phyloP scores from a whole-genome alignment of 1,140 invertebrate genomes.

The Grapholita molesta region DNA sequence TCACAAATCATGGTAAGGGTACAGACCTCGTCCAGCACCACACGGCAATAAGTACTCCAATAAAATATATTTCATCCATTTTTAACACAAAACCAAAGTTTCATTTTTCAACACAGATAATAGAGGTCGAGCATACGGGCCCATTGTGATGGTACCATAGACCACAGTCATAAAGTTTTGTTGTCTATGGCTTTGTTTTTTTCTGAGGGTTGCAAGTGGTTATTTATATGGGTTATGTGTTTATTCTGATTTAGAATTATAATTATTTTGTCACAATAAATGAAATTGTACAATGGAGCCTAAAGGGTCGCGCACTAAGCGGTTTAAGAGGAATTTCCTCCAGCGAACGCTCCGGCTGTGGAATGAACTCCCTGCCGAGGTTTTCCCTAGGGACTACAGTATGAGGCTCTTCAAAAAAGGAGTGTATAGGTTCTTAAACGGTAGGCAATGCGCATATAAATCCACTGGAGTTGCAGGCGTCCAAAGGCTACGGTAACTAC shows the following conservation, averaged over 20 bases:
- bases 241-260: neutral
- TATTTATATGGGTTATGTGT: neutral
- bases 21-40: neutral
- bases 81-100: neutral
- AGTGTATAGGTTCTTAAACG: too few species aligned
- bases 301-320: too few species aligned
- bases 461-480: too few species aligned
- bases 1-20: too few species aligned
- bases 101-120: neutral
- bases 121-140: neutral
- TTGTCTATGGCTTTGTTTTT: slow-evolving; percentile 1
- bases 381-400: too few species aligned
- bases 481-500: too few species aligned
- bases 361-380: too few species aligned
- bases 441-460: too few species aligned
- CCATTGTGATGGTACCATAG: slow-evolving; percentile 3
- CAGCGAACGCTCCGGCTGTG: too few species aligned
- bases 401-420: too few species aligned
- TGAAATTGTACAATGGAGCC: too few species aligned
- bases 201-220: neutral
- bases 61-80: neutral
- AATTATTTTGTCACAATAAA: neutral
- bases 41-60: neutral
- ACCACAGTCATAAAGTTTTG: slow-evolving; percentile 5
- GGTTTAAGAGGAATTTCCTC: too few species aligned